Conservation (phyloP, 1,140 invertebrate genomes). For the Heliconius himera region DNA sequence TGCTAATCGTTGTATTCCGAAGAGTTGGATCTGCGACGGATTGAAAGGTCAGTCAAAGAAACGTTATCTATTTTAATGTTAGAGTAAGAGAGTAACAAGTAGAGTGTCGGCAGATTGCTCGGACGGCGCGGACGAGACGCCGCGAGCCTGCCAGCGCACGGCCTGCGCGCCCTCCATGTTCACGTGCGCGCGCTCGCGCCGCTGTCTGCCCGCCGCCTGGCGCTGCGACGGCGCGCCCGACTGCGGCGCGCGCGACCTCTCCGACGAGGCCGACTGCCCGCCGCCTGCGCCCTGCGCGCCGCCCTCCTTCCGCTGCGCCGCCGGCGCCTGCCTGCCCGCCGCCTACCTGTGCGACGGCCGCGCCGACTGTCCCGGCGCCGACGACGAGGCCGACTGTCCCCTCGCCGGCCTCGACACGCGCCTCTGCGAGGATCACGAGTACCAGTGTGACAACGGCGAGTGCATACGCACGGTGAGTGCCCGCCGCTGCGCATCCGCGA, state of each 20-base stretch:
- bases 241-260: constrained; percentile 83
- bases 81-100: background rate
- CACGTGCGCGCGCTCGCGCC: constrained; percentile 64
- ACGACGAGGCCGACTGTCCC: constrained; percentile 81
- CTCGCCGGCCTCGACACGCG: constrained; percentile 48
- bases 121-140: constrained; percentile 65
- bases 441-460: constrained; percentile 48
- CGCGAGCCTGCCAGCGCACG: constrained; percentile 46
- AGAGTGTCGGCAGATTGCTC: constrained; percentile 51
- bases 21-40: constrained; percentile 90
- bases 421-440: constrained; percentile 75
- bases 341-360: constrained; percentile 86
- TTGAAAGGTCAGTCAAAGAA: constrained; percentile 80
- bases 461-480: constrained; percentile 82
- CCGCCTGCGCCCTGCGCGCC: constrained; percentile 69
- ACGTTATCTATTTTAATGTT: too few relatives aligned
- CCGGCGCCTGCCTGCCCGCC: constrained; percentile 83
- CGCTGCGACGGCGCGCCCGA: constrained; percentile 89
- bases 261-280: constrained; percentile 89
- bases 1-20: constrained; percentile 87
- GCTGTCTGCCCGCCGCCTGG: constrained; percentile 90
- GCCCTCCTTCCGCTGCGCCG: constrained; percentile 71
- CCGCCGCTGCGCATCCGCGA: constrained; percentile 38
- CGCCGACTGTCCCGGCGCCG: constrained; percentile 84
- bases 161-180: constrained; percentile 51